Percentiles rank a stretch among this genome's conserved stretches.
These are phyloP conservation scores for Esox masquinongy DNA, from an alignment of 2,797 vertebrate genomes.

Conservation along the genomic window DNA sequence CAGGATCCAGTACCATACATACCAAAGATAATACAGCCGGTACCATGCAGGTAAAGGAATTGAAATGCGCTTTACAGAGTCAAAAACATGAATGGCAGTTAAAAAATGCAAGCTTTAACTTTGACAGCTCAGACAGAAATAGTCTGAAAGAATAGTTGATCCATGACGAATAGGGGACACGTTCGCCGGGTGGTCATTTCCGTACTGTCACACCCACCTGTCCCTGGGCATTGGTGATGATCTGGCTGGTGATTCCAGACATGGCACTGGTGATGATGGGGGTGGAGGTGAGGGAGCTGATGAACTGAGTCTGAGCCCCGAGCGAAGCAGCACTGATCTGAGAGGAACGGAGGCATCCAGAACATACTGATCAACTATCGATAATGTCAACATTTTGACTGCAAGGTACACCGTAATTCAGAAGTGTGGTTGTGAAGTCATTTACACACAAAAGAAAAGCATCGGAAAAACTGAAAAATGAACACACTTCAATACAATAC, in stretches of 20 bases:
- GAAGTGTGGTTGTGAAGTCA: not conserved
- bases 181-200: not conserved
- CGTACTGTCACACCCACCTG: slow-evolving; percentile 73
- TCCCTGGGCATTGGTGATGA: slow-evolving; percentile 93
- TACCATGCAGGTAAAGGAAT: no score
- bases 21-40: no score
- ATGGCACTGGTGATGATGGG: slow-evolving; percentile 88
- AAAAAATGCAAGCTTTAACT: no score
- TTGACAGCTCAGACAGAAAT: not conserved
- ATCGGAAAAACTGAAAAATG: not conserved
- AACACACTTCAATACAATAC: not conserved
- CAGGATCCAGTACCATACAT: no score
- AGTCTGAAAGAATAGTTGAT: not conserved
- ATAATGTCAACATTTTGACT: not conserved
- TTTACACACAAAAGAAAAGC: slow-evolving; percentile 5
- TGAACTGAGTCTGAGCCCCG: slow-evolving; percentile 88
- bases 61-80: no score
- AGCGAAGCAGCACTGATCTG: slow-evolving; percentile 88
- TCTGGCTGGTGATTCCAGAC: slow-evolving; percentile 88
- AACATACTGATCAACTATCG: not conserved
- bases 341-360: not conserved
- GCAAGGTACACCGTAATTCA: not conserved
- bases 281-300: slow-evolving; percentile 87
- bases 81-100: no score
- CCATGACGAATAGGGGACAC: not conserved